Evolutionary conservation across 1,140 invertebrate genomes (phyloP), one percentile per base, ranked within the genome.

Genomic region (Drosophila persimilis): DNA sequence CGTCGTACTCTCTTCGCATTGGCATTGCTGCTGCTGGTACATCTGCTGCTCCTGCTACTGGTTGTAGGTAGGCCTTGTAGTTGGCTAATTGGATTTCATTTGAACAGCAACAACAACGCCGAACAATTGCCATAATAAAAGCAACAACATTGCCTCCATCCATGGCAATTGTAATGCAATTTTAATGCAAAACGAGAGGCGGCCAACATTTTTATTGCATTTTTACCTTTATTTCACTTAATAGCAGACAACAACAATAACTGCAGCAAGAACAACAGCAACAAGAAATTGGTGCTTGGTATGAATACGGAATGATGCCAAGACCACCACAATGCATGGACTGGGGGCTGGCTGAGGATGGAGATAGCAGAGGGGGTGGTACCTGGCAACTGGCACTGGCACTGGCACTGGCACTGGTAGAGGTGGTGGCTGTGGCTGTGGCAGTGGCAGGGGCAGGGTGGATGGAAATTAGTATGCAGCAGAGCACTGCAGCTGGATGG

Each of bases 21-120:
- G 35, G 17, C 74, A 44, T 26, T 44, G 43, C 2, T 58, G 44
- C n/a, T 43, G 58, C 59, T 60, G 45, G 13, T 50, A 56, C 51
- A 0, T 15, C 15, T 52, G 62, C 41, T 80, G 69, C 31, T 35
- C 8, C 2, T 35, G 31, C 3, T 13, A 4, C 35, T 39, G 11
- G 13, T 39, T 11, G 35, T 39, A 39, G 73, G 73, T 86, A 81
- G 81, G 81, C 81, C 83, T 75, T 86, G 81, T 89, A 85, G 77
- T 56, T 66, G 71, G 65, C 83, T 90, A 90, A 90, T 90, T 90
- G 88, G 88, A 90, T 90, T 90, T 90, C 77, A 88, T 88, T 89
- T 90, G 80, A 73, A 69, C 77, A 70, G 72, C 71, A 81, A 73
- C 70, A 79, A 65, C 71, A 72, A 46, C 61, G 50, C 57, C 53